phyloP scores from a whole-genome alignment of 2,113 vertebrate genomes.

The Amblyopsis rosae region DNA sequence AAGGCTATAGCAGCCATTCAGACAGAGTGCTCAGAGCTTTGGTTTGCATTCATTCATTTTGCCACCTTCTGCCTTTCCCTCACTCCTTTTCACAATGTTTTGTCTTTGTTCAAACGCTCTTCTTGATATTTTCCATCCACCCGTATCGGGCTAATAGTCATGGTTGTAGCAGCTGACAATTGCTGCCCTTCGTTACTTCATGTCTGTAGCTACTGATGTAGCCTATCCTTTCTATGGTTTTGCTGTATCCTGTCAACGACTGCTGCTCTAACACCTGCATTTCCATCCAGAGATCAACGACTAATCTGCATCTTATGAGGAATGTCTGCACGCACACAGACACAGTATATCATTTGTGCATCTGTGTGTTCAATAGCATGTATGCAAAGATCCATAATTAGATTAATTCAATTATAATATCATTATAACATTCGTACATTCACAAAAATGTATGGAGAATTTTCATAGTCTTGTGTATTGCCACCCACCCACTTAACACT shows the following conservation, averaged over 20 bases:
- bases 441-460: no score
- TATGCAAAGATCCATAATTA: no score
- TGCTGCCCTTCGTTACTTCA: background rate
- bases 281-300: no score
- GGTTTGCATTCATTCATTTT: conserved; percentile 50
- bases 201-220: background rate
- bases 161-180: background rate
- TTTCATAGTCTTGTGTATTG: background rate
- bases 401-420: no score
- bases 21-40: conserved; percentile 38
- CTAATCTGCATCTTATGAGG: background rate
- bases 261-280: no score
- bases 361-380: background rate
- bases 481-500: conserved; percentile 20
- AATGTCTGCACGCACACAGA: background rate
- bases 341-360: background rate
- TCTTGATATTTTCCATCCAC: conserved; percentile 1
- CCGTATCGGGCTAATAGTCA: background rate
- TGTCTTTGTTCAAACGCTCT: conserved; percentile 20
- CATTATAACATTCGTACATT: no score
- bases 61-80: conserved; percentile 39
- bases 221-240: background rate
- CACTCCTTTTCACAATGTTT: conserved; percentile 24
- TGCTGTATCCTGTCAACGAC: no score
- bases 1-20: conserved; percentile 52